Evolutionary conservation across 2,888 invertebrate genomes (phyloP).

Genomic region (Drosophila meridiana): DNA sequence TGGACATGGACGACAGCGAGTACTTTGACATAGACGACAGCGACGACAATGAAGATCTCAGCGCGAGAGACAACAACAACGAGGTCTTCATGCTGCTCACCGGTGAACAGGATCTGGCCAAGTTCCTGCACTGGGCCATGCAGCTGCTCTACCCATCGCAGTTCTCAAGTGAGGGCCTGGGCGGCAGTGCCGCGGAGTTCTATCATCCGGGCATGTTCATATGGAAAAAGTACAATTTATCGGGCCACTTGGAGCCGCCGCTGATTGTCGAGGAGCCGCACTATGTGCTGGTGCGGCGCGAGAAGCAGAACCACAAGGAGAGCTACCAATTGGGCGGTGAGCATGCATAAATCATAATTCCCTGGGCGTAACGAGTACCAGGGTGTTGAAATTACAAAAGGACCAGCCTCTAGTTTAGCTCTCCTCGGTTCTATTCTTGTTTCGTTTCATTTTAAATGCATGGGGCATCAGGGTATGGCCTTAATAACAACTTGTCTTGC

Average conservation of each 20-base stretch:
- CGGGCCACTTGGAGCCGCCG: constrained; percentile 82
- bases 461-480: constrained; percentile 41
- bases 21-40: neutral
- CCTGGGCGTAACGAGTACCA: constrained; percentile 42
- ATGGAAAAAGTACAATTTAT: constrained; percentile 83
- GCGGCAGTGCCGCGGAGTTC: constrained; percentile 62
- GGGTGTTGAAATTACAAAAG: constrained; percentile 54
- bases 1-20: constrained; percentile 16
- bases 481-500: constrained; percentile 30
- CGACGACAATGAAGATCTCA: constrained; percentile 29
- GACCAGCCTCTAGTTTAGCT: constrained; percentile 23
- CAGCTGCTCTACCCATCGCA: constrained; percentile 74
- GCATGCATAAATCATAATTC: constrained; percentile 56
- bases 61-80: constrained; percentile 50
- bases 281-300: constrained; percentile 81
- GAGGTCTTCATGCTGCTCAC: constrained; percentile 79
- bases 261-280: constrained; percentile 83
- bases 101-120: constrained; percentile 81
- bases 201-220: constrained; percentile 79
- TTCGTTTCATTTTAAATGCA: constrained; percentile 58
- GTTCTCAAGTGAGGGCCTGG: constrained; percentile 32
- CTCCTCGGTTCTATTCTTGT: constrained; percentile 19
- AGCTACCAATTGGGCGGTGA: constrained; percentile 66
- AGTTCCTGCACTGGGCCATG: constrained; percentile 83
- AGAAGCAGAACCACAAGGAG: constrained; percentile 60